Evolutionary conservation across 1,140 invertebrate genomes (phyloP), one percentile per base, ranked within the genome.

Genomic region (Proctacanthus coquilletti): DNA sequence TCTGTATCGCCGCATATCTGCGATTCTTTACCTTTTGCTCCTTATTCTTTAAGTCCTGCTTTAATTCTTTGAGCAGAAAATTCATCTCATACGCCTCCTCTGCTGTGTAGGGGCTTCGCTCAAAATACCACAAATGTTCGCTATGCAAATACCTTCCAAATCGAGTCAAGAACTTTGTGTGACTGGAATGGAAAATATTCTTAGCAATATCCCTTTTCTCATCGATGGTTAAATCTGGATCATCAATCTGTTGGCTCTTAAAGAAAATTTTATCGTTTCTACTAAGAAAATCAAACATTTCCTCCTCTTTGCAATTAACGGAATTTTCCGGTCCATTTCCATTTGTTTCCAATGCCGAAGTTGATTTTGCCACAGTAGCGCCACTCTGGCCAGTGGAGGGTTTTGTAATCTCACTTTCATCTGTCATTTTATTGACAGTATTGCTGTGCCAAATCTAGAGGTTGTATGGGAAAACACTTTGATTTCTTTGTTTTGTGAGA

Each of bases 1-100:
- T 66, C 45, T 84, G 74, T 50, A 94, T 63, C 8, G 87, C 88
- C 52, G 79, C 71, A 57, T 75, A 94, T 32, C 89, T 65, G 45
- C 84, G 65, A 60, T 93, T 91, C 57, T 76, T 84, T 0, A 77
- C 61, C 47, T 70, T 67, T n/a, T 74, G 68, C 42, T 63, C 61
- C 37, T 62, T 62, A 27, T 52, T 64, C 19, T 61, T 55, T 11
- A 69, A 61, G 31, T 69, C 71, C 29, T 64, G 59, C 39, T 62
- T 62, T 14, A 84, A 65, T 40, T 72, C 60, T 10, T 61, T 52
- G 3, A 79, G 36, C 53, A 81, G 66, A 48, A 74, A 68, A 39
- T 65, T 62, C 3, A 76, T 62, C 50, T 77, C 71, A 47, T 75
- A 71, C 35, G 72, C 58, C 20, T 60, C 49, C 20, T 62, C 56